These are phyloP conservation scores for Thrips palmi DNA, from an alignment of 1,140 invertebrate species.

Conservation along the genomic window DNA sequence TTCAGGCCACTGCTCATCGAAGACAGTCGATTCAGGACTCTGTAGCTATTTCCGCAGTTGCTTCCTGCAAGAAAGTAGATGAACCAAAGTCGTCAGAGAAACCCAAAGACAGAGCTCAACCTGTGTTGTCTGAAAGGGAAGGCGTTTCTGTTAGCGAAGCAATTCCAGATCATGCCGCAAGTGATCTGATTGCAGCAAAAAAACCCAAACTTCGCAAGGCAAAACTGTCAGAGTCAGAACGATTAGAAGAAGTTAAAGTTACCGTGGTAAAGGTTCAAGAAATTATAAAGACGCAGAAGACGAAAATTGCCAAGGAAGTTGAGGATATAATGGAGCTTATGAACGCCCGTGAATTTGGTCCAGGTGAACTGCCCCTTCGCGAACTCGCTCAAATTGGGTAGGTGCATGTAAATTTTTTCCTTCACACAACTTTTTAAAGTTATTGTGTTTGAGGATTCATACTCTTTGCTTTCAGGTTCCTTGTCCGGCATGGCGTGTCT, in stretches of 20 bases:
- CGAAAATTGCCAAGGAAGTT: constrained; percentile 39
- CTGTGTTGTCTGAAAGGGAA: too few species aligned
- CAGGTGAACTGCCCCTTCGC: constrained; percentile 51
- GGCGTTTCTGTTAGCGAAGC: too few species aligned
- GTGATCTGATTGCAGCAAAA: too few species aligned
- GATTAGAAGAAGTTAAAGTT: constrained; percentile 9
- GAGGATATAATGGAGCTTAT: constrained; percentile 52
- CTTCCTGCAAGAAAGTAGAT: constrained; percentile 37
- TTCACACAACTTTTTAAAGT: too few species aligned
- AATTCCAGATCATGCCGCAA: too few species aligned
- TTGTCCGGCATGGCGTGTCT: too few species aligned
- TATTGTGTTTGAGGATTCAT: too few species aligned
- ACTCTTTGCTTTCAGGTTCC: too few species aligned
- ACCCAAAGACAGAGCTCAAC: neutral
- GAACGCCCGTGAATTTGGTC: constrained; percentile 56
- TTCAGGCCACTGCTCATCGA: neutral
- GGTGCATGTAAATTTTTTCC: too few species aligned
- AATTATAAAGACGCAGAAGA: constrained; percentile 20
- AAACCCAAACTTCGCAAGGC: too few species aligned
- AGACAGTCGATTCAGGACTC: constrained; percentile 8
- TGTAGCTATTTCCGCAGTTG: constrained; percentile 38
- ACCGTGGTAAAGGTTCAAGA: constrained; percentile 22
- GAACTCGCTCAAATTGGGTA: constrained; percentile 66
- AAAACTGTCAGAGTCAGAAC: too few species aligned
- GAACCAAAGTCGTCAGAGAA: constrained; percentile 19